Evolutionary conservation across 2,797 vertebrate genomes (phyloP), one percentile per base, ranked within the genome.

Genomic region (Australoheros facetus): DNA sequence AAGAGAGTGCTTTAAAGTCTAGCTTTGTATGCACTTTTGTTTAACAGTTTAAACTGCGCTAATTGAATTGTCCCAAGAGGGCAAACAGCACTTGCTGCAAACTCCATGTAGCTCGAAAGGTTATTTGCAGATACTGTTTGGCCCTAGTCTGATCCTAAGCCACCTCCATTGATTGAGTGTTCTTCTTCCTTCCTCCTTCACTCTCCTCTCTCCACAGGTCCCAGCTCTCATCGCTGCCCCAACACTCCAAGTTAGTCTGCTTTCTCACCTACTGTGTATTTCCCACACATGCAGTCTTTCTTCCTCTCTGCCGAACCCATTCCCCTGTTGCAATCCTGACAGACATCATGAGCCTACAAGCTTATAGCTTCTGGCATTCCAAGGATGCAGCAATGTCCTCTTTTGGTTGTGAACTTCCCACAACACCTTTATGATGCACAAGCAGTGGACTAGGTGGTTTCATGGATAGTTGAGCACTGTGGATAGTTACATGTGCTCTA

Each of bases 211-310:
- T 94, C 91, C 80, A 87, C 93, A 95, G 94, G 93, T 94, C 92
- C 94, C 90, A 95, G 94, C 91, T 89, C 93, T 89, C 93, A 94
- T 85, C 93, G 91, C 91, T 94, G 94, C 89, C 94, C 93, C 94
- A 94, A 95, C 94, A 95, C 94, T 93, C 92, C 93, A 95, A 95
- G 94, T 95, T 95, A 95, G 94, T 95, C 91, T 89, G 80, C 83
- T 93, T 85, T 92, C 86, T 94, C 89, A 74, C 92, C 88, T 88
- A 85, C 80, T 93, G 90, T 93, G 91, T 92, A 90, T 89, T 82
- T 79, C 87, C 91, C 90, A 91, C 90, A 91, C 78, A 89, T 90
- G 87, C 83, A 88, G 79, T 91, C 84, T 82, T 82, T 80, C 72
- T 75, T 51, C 79, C 85, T 74, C 85, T 73, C 75, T 80, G 83